Conservation (phyloP, 1,140 invertebrate species). For the Achatina immaculata region DNA sequence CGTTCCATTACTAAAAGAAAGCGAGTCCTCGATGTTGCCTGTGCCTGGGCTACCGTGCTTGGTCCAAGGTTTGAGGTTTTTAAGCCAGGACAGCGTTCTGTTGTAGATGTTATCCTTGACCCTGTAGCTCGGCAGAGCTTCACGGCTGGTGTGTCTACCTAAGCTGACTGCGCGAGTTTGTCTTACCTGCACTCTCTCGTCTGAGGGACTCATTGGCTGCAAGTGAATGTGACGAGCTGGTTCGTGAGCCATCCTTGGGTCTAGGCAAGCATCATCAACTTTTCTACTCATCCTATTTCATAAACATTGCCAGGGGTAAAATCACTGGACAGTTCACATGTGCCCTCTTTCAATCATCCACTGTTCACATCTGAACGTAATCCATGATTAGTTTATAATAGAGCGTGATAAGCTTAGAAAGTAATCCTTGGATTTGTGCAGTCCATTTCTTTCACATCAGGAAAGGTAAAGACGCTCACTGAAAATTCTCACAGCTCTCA, state of each 20-base stretch:
- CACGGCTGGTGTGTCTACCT: background rate
- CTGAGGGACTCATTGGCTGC: conserved; percentile 3
- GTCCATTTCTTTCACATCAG: no score
- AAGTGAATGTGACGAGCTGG: background rate
- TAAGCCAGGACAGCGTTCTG: conserved; percentile 50
- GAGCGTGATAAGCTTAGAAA: no score
- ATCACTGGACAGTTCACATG: no score
- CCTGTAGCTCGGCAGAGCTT: background rate
- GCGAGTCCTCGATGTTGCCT: conserved; percentile 1
- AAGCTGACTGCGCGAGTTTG: conserved; percentile 1
- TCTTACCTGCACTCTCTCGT: background rate
- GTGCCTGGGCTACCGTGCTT: conserved; percentile 33
- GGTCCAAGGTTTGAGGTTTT: conserved; percentile 43
- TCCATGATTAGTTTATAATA: no score
- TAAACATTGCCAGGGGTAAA: background rate
- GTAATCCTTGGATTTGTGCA: no score
- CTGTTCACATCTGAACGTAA: no score
- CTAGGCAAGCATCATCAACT: conserved; percentile 4
- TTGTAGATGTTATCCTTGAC: conserved; percentile 48
- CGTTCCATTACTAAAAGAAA: background rate
- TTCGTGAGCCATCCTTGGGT: background rate
- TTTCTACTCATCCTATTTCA: background rate
- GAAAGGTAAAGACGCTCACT: no score
- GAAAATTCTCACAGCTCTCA: no score
- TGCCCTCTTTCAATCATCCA: no score